Percentiles rank a stretch among this genome's conserved stretches.
Evolutionary conservation across 2,113 vertebrate genomes (phyloP).

Genomic region (Pitta sordida): DNA sequence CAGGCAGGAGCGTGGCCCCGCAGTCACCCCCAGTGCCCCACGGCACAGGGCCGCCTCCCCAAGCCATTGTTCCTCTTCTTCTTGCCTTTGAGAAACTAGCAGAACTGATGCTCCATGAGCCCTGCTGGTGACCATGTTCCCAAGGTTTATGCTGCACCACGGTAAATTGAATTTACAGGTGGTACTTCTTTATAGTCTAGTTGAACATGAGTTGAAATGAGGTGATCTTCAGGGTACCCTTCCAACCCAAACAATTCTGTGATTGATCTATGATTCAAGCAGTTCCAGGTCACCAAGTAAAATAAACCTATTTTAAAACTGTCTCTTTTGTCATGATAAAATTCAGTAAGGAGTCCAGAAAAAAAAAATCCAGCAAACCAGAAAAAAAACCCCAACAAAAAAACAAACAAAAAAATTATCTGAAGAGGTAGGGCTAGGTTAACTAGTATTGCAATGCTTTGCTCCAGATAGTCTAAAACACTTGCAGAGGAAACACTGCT

Average conservation of each 20-base stretch:
- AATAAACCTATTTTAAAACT: background rate
- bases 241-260: background rate
- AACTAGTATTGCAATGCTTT: background rate
- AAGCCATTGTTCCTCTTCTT: background rate
- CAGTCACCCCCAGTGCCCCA: background rate
- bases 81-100: background rate
- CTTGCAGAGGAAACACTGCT: background rate
- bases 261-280: background rate
- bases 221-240: background rate
- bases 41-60: background rate
- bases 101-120: fast-evolving
- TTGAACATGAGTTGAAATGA: background rate
- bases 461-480: background rate
- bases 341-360: background rate
- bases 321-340: background rate
- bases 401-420: too few species aligned
- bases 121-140: background rate
- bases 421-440: background rate
- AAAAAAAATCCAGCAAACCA: too few species aligned
- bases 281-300: background rate
- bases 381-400: too few species aligned
- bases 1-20: background rate
- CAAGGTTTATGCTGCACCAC: background rate
- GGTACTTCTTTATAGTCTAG: fast-evolving
- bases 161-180: background rate